Conservation (phyloP, 2,797 vertebrate species). For the Neostethus bicornis region DNA sequence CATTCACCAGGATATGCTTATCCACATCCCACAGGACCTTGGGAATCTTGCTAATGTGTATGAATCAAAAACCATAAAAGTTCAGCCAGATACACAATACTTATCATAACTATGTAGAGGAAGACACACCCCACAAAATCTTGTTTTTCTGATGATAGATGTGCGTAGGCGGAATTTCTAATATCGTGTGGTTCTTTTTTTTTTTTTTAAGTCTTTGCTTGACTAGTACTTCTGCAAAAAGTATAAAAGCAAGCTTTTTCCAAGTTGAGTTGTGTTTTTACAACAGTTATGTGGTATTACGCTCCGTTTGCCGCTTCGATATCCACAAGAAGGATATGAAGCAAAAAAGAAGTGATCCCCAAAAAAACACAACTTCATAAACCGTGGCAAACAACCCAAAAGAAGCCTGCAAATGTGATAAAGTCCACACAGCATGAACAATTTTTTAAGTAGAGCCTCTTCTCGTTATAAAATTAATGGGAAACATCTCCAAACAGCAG, state of each 20-base stretch:
- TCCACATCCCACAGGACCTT: constrained; percentile 26
- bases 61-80: constrained; percentile 36
- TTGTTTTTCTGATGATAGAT: constrained; percentile 8
- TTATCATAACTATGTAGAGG: constrained; percentile 43
- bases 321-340: constrained; percentile 39
- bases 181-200: constrained; percentile 14
- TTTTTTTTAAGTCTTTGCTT: constrained; percentile 3
- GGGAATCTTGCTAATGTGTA: constrained; percentile 11
- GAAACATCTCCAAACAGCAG: too few species aligned
- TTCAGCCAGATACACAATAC: constrained; percentile 45
- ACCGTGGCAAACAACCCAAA: constrained; percentile 26
- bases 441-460: neutral
- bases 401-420: constrained; percentile 38
- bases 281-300: constrained; percentile 32
- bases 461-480: neutral
- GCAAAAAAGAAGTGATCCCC: constrained; percentile 32
- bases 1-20: constrained; percentile 37
- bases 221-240: neutral
- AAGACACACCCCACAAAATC: constrained; percentile 23
- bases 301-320: constrained; percentile 29
- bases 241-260: neutral
- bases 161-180: neutral
- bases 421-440: constrained; percentile 9
- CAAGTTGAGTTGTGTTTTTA: constrained; percentile 39
- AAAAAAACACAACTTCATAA: constrained; percentile 22